A percentile compares a stretch with the other conserved stretches of the same genome.
Conservation (phyloP, 2,113 vertebrate species). For the Chaetura pelagica region DNA sequence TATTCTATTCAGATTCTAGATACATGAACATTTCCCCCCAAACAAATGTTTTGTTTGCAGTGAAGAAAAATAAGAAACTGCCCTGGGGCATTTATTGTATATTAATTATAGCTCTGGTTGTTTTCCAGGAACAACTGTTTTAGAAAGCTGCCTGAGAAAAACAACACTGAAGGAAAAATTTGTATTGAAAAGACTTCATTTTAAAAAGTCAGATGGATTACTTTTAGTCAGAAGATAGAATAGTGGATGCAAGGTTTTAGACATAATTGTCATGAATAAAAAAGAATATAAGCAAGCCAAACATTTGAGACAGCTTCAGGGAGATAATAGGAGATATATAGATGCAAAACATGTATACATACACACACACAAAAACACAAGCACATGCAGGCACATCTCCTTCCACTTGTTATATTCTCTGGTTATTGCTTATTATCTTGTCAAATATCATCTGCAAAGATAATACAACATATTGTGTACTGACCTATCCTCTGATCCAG, state of each 20-base stretch:
- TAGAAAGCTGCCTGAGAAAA: not conserved
- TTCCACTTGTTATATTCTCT: not conserved
- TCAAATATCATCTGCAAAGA: not conserved
- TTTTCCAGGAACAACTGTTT: not conserved
- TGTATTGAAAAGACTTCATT: not conserved
- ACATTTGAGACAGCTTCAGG: not conserved
- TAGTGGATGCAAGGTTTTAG: not conserved
- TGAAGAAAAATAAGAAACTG: not conserved
- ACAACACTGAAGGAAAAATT: not conserved
- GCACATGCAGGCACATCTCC: not conserved
- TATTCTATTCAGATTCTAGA: not conserved
- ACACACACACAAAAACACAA: not conserved
- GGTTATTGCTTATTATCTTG: not conserved
- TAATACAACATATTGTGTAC: not conserved
- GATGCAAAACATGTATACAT: not conserved
- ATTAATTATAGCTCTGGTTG: slow-evolving; percentile 7
- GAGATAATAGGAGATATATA: not conserved
- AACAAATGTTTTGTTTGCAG: not conserved
- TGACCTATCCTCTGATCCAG: not conserved
- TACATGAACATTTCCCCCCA: not conserved
- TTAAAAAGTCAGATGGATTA: not conserved
- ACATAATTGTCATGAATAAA: not conserved
- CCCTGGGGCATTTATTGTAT: not conserved
- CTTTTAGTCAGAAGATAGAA: not conserved
- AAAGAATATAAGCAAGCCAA: not conserved